Evolutionary conservation across 2,888 invertebrate species (phyloP), one percentile per base, ranked within the genome.

Genomic region (Apamea anceps): DNA sequence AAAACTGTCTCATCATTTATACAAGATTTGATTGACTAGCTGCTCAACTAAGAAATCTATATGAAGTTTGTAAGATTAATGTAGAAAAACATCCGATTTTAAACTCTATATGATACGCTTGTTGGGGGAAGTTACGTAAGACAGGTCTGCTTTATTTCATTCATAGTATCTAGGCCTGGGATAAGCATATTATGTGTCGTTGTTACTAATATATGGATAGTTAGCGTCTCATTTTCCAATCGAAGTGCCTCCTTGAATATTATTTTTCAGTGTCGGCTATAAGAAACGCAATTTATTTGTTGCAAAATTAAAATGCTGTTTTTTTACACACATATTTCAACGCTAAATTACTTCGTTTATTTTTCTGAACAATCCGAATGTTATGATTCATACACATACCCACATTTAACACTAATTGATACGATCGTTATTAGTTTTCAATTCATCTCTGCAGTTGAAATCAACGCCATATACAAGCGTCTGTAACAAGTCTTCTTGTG

Each of bases 141-240:
- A 18, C 72, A 45, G 63, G 79, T 93, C 93, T 93, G 93, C 85
- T 92, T 90, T 90, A 88, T 89, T 87, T 93, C 91, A 90, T 76
- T 63, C 25, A 66, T 80, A 73, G 83, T 81, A 89, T 84, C 86
- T 89, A 86, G 87, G 87, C 90, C 84, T 89, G 90, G 85, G 84
- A 79, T 82, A 83, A 80, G 71, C 77, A 81, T 81, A 83, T 89
- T 90, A 92, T 89, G 89, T 91, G 91, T 93, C 93, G 92, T 92
- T 93, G 85, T 91, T 92, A 92, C 90, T 91, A 91, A 93, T 91
- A 93, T 84, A 82, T 85, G 63, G 90, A 92, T 92, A 86, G 88
- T 89, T 92, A 91, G 92, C 91, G 92, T 91, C 91, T 87, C 81
- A 88, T 82, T 87, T 88, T 85, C 72, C 75, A 82, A 85, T 81